Evolutionary conservation across 2,888 invertebrate species (phyloP), one percentile per base, ranked within the genome.

Genomic region (Slavum lentiscoides): DNA sequence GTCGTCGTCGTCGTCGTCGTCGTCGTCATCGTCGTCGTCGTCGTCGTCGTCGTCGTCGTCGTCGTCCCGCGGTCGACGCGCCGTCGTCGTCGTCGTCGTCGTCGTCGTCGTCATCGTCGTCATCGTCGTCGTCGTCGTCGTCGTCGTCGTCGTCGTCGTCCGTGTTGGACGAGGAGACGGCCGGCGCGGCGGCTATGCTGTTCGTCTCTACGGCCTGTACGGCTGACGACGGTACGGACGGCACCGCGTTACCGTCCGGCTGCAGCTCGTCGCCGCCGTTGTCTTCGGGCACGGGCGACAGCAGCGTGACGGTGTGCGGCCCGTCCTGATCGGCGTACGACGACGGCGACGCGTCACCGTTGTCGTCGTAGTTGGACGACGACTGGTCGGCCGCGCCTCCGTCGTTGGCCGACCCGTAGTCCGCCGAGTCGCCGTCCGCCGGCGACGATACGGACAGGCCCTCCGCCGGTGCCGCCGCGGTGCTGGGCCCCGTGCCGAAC

Each of bases 81-180:
- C 87, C 84, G 43, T 84, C 55, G 85, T 86, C 83, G 86, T 86
- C 82, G 82, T 21, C 62, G 82, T 75, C 82, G 62, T 84, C 73
- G 53, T 82, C 82, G 21, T 83, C 83, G 11, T 82, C 83, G n/a
- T 83, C 83, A 7, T 83, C 83, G 55, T 83, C 83, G 58, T 82
- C 83, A 15, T 81, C 83, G 9, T 80, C 82, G 15, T 73, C 80
- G 21, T 75, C 76, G 43, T 74, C 83, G 76, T 82, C 82, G 43
- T 74, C 81, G 8, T 76, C 89, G 87, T 92, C 90, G 85, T 90
- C 90, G 85, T 91, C 88, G 82, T 87, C 84, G 62, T 87, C 87
- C 19, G 84, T 85, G 58, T 85, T 86, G 83, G 86, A 86, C 82
- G 82, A 43, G 23, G 82, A 43, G 23, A 82, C 81, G 19, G 84